Percentiles rank a stretch among this genome's conserved stretches.
These are phyloP conservation scores for Drymonia ruficornis DNA, from an alignment of 2,888 invertebrate genomes.

Conservation along the genomic window DNA sequence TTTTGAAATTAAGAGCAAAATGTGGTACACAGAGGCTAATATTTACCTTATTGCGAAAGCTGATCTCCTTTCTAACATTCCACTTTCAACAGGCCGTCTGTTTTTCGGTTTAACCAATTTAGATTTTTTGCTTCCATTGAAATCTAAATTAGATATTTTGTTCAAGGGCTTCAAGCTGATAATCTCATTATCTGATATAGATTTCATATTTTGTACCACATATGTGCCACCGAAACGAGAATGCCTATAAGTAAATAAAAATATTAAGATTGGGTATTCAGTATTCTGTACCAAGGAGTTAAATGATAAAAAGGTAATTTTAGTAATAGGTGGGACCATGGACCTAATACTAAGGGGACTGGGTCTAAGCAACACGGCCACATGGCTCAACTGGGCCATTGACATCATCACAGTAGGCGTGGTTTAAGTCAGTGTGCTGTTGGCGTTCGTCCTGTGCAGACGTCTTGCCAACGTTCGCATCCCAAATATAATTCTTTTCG, in stretches of 20 bases:
- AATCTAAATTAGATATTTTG: constrained; percentile 90
- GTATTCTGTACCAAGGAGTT: too few relatives aligned
- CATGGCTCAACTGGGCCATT: too few relatives aligned
- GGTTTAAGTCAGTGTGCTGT: too few relatives aligned
- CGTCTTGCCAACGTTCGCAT: too few relatives aligned
- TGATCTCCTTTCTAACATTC: constrained; percentile 89
- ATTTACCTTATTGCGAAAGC: constrained; percentile 91
- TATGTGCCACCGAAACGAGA: constrained; percentile 98
- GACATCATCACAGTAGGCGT: too few relatives aligned
- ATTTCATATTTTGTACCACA: constrained; percentile 96
- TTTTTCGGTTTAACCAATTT: constrained; percentile 89
- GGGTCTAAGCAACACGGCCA: too few relatives aligned
- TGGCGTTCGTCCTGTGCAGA: too few relatives aligned
- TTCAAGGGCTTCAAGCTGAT: constrained; percentile 95
- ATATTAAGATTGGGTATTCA: not conserved
- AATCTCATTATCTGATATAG: constrained; percentile 94
- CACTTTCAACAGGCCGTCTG: constrained; percentile 87
- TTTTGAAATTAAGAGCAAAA: too few relatives aligned
- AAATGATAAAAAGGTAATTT: too few relatives aligned
- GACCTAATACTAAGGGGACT: too few relatives aligned
- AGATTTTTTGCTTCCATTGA: constrained; percentile 87
- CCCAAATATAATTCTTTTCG: too few relatives aligned
- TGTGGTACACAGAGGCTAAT: not conserved
- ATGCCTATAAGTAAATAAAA: constrained; percentile 85
- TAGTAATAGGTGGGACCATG: too few relatives aligned